Conservation (phyloP, 2,113 vertebrate genomes). For the Salvelinus alpinus region DNA sequence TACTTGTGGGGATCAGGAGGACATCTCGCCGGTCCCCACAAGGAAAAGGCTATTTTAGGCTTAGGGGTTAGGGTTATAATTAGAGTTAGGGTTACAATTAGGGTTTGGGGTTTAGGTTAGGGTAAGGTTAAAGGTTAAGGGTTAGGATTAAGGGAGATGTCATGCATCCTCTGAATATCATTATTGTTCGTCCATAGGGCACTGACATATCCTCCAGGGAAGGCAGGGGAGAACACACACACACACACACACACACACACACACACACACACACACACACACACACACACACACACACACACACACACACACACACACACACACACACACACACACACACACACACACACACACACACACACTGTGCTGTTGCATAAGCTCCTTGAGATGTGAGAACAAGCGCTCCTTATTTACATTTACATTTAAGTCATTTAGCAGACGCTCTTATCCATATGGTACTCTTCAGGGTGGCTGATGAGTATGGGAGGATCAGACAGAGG, state of each 20-base stretch:
- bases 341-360: constrained; percentile 12
- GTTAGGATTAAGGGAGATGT: constrained; percentile 6
- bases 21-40: no score
- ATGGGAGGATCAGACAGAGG: neutral
- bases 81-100: no score
- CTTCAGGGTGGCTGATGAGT: neutral
- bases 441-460: no score
- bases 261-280: constrained; percentile 3
- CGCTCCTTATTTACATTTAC: no score
- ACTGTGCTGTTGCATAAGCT: neutral
- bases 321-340: constrained; percentile 6
- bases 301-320: neutral
- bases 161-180: constrained; percentile 25
- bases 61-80: no score
- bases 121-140: no score
- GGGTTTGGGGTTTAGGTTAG: no score
- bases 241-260: constrained; percentile 6
- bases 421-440: no score
- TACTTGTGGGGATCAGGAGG: no score
- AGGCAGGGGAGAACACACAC: neutral
- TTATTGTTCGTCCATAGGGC: constrained; percentile 23
- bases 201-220: constrained; percentile 41
- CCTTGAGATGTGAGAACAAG: neutral
- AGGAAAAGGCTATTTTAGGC: no score
- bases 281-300: no score